phyloP scores from a whole-genome alignment of 1,140 invertebrate species.

The Euwallacea similis region DNA sequence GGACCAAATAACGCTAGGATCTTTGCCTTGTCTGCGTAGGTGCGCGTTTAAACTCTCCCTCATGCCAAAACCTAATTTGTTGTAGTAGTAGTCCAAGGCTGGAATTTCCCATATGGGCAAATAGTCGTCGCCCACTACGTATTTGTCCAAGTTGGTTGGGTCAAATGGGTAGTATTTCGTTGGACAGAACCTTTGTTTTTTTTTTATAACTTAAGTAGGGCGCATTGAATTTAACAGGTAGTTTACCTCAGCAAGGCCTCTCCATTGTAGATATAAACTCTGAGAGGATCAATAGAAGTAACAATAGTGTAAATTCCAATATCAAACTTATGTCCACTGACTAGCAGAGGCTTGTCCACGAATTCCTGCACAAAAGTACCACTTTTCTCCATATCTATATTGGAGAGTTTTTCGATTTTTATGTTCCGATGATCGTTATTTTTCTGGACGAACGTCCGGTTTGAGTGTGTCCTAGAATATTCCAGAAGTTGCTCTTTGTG shows the following conservation, averaged over 20 bases:
- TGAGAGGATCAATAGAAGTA: conserved; percentile 87
- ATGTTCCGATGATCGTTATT: conserved; percentile 91
- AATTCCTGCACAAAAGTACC: conserved; percentile 92
- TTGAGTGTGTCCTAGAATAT: conserved; percentile 69
- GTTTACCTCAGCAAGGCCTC: conserved; percentile 81
- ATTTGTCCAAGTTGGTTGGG: conserved; percentile 77
- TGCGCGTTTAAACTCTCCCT: conserved; percentile 86
- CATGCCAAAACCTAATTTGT: conserved; percentile 79
- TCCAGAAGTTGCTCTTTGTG: conserved; percentile 72
- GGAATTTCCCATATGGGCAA: conserved; percentile 92
- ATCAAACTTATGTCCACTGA: conserved; percentile 93
- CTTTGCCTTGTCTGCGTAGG: conserved; percentile 66
- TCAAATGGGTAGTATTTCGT: conserved; percentile 93
- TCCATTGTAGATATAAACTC: conserved; percentile 86
- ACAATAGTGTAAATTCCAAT: conserved; percentile 93
- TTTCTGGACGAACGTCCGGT: conserved; percentile 86
- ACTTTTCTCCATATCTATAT: conserved; percentile 72
- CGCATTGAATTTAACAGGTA: not conserved
- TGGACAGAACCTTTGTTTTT: conserved; percentile 77
- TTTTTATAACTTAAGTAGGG: conserved; percentile 7
- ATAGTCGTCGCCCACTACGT: conserved; percentile 94
- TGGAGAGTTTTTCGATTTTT: conserved; percentile 68
- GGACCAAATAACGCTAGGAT: conserved; percentile 77
- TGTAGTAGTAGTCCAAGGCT: conserved; percentile 77
- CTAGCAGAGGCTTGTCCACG: conserved; percentile 76